Evolutionary conservation across 2,797 vertebrate genomes (phyloP), one percentile per base, ranked within the genome.

Genomic region (Loris lydekkerianus): DNA sequence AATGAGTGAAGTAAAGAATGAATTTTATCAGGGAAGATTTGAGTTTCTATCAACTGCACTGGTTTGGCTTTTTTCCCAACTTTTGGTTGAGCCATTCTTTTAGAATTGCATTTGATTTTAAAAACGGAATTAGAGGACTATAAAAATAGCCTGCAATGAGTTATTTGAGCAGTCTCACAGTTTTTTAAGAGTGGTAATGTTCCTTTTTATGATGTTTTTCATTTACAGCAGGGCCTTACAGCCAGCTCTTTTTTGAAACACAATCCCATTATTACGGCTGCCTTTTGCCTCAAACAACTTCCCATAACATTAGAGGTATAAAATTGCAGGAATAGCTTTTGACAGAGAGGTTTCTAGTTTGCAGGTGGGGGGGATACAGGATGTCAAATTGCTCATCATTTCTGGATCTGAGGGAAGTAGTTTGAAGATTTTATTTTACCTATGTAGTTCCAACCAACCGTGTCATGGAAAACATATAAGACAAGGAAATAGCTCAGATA

Each of bases 161-260:
- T 98, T 98, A 95, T 97, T 97, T 77, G 86, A 96, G 96, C 95
- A 98, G 97, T 92, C 96, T 94, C n/a, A 89, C 93, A 94, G 96
- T 96, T 97, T 96, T 96, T 95, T 93, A 97, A 97, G 94, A 96
- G 95, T 97, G 94, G 94, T 92, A 98, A 95, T 92, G 53, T 93
- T 97, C 97, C 95, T 98, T 98, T 98, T 98, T 97, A 98, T 96
- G 95, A 93, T 96, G 97, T 80, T 98, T 98, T 98, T 98, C 77
- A 97, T 98, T 98, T 98, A 97, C 91, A 91, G 96, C 94, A 95
- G 95, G 97, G 94, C 94, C 96, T 98, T 97, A 96, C 86, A 97
- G 93, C 95, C 93, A 93, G 96, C 94, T 95, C 65, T 96, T 83
- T 97, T 97, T 98, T 21, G 72, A 98, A 97, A 96, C 89, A 94